A percentile compares a stretch with the other conserved stretches of the same genome.
These are phyloP conservation scores for Microplitis mediator DNA, from an alignment of 1,140 invertebrate genomes.

Conservation along the genomic window DNA sequence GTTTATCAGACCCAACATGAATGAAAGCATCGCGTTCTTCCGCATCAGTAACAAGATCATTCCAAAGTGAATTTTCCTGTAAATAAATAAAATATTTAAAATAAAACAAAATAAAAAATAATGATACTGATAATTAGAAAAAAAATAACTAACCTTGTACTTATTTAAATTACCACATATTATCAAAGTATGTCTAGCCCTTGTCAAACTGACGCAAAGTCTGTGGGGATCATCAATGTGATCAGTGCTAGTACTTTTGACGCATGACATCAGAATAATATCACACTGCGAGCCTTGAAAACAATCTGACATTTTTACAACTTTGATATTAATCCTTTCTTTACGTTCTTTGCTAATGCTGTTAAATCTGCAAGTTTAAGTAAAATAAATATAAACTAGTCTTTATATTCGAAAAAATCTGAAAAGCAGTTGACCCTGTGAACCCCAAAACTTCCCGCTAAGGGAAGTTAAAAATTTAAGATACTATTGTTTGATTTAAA, in stretches of 20 bases:
- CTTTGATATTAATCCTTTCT: conserved; percentile 40
- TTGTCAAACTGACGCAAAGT: conserved; percentile 82
- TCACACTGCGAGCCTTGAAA: conserved; percentile 93
- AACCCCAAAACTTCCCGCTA: no score
- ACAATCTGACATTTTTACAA: conserved; percentile 87
- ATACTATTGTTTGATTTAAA: neutral
- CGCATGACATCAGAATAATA: conserved; percentile 86
- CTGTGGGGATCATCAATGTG: conserved; percentile 75
- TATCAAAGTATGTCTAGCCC: conserved; percentile 72
- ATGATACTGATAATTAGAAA: no score
- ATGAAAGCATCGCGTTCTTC: no score
- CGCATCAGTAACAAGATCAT: no score
- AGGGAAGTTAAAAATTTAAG: no score
- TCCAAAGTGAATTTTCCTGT: no score
- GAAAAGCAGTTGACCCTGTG: neutral
- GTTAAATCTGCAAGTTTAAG: conserved; percentile 24
- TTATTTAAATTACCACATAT: conserved; percentile 72
- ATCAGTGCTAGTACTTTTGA: conserved; percentile 75
- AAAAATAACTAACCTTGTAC: conserved; percentile 58
- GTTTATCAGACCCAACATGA: no score
- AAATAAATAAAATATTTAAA: no score
- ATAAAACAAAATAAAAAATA: no score
- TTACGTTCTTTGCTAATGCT: conserved; percentile 25
- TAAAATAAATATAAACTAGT: neutral
- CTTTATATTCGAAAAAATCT: conserved; percentile 17